These are phyloP conservation scores for Netelia fuscicornis DNA, from an alignment of 2,888 invertebrate species.

Conservation along the genomic window DNA sequence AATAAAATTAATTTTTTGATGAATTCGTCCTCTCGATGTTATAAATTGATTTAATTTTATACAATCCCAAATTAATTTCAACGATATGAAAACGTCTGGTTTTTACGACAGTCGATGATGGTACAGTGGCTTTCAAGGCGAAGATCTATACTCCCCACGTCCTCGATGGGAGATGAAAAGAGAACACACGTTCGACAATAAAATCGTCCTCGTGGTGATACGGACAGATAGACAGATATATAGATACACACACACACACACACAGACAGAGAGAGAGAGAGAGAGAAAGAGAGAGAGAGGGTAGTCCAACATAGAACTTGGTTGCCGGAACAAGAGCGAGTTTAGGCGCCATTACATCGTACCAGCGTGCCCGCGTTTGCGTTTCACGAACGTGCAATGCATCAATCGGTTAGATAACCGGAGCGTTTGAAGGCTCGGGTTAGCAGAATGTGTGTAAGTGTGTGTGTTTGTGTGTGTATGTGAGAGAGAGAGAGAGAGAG, in stretches of 20 bases:
- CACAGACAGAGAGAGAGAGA: neutral
- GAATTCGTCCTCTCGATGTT: neutral
- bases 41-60: neutral
- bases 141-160: conserved; percentile 27
- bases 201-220: conserved; percentile 16
- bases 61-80: too few species aligned
- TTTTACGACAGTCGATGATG: neutral
- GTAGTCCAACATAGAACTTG: neutral
- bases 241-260: too few species aligned
- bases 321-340: conserved; percentile 60
- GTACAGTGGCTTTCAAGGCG: conserved; percentile 9
- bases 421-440: conserved; percentile 46
- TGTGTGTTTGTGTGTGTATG: neutral
- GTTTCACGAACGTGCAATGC: conserved; percentile 44
- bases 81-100: too few species aligned
- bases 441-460: neutral
- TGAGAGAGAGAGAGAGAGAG: conserved; percentile 20
- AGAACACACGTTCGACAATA: conserved; percentile 23
- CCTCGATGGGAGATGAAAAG: conserved; percentile 11
- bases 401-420: conserved; percentile 62
- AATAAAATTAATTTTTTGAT: neutral
- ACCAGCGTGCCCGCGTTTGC: conserved; percentile 44
- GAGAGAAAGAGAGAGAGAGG: conserved; percentile 1
- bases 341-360: conserved; percentile 60
- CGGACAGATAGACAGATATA: neutral